Evolutionary conservation across 2,888 invertebrate genomes (phyloP), one percentile per base, ranked within the genome.

Genomic region (Eupithecia vulgata): DNA sequence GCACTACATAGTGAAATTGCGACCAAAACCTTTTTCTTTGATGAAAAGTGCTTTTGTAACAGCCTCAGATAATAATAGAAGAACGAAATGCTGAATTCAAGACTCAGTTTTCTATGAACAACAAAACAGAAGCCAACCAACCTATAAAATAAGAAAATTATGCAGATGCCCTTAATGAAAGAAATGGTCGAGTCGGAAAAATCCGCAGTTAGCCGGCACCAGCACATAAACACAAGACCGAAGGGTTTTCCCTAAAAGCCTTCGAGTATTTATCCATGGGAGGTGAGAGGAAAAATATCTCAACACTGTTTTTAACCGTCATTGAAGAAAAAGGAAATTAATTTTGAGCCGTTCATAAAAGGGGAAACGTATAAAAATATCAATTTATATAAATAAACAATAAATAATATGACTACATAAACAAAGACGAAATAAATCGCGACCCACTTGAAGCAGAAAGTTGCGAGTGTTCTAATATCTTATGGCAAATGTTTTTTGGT

Each of bases 251-350:
- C 21, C 57, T 57, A 57, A 57, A 57, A 57, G 25, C 62, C n/a
- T 62, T 62, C 34, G 34, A 62, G 62, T 62, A 30, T 66, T 71
- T 71, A 71, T 69, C 69, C 7, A 57, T 57, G 57, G 57, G 25
- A 25, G 10, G 25, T 57, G 25, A 25, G 57, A 57, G 57, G 57
- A 57, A 25, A 57, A 25, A 25, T 25, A 25, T 57, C 57, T 57
- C 57, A 5, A 25, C 25, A 57, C 25, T 57, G 57, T 25, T 57
- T 57, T 25, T 21, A 12, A 57, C 21, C 57, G 12, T 21, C 57
- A 25, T 57, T 57, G 5, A 25, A 57, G 57, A n/a, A 25, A 57
- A 25, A 1, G 13, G 21, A 57, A 5, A 25, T 57, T 57, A 57
- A 13, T 21, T 25, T 57, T 12, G 8, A 12, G n/a, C 6, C 17